Evolutionary conservation across 1,140 invertebrate genomes (phyloP), one percentile per base, ranked within the genome.

Genomic region (Nixonia krombeini): DNA sequence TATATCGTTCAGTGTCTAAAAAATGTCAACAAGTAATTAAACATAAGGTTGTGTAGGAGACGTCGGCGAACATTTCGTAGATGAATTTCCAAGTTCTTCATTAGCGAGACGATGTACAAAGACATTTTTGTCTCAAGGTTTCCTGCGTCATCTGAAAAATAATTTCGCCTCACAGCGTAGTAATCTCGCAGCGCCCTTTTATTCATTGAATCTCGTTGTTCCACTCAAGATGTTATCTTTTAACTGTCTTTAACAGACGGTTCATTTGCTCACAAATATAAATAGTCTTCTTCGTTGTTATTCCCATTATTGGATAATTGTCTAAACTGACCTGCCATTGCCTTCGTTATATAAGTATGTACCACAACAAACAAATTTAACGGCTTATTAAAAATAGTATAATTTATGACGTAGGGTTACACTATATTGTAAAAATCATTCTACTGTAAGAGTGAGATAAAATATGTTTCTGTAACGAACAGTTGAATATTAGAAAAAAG

Each of bases 11-110:
- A 40, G 8, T 10, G 1, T 18, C 16, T n/a, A 18, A 9, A 2
- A 40, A 9, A 40, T 4, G 37, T 16, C 6, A 1, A 7, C 17
- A 40, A 40, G 6, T 40, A 40, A 40, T 18, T 40, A 16, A 40
- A 40, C 4, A 40, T 2, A 16, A n/a, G 9, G 6, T 40, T 40
- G 16, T 16, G 16, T 4, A 40, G 18, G 12, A 3, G 4, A 35
- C 12, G 12, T 13, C 2, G 7, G 2, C 2, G 40, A 50, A 40
- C 55, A 59, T 67, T 59, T 59, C 55, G 23, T n/a, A 56, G 46
- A 67, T 61, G 50, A 59, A 59, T 51, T 59, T 67, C 51, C 56
- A 40, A 50, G 56, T 33, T 61, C 56, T 56, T 67, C 56, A 67
- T 67, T 59, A 66, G 53, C 46, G 28, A 38, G 45, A 58, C 44